These are phyloP conservation scores for Cerastoderma edule DNA, from an alignment of 2,888 invertebrate genomes.

Conservation along the genomic window DNA sequence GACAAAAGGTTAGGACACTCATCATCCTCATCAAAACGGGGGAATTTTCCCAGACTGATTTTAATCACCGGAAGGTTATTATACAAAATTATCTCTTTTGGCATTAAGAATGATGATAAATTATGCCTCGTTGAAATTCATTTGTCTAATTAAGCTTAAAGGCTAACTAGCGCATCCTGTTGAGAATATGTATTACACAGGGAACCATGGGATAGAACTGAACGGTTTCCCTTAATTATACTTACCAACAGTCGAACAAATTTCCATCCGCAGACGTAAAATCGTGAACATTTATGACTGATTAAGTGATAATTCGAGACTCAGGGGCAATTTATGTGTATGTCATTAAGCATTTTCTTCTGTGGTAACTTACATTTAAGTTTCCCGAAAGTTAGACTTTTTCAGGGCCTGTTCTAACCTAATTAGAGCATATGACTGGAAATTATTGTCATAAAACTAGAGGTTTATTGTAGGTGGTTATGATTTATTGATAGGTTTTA, in stretches of 20 bases:
- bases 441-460: too few species aligned
- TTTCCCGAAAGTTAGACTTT: too few species aligned
- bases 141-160: slow-evolving; percentile 57
- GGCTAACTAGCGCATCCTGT: slow-evolving; percentile 54
- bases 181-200: slow-evolving; percentile 30
- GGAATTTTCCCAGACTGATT: slow-evolving; percentile 53
- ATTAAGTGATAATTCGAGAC: slow-evolving; percentile 6
- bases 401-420: too few species aligned
- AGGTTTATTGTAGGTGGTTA: too few species aligned
- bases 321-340: too few species aligned
- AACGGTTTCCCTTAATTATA: neutral
- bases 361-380: too few species aligned
- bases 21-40: slow-evolving; percentile 4
- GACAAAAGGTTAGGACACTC: slow-evolving; percentile 22
- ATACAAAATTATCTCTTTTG: slow-evolving; percentile 57
- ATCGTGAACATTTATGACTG: neutral
- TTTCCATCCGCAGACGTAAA: neutral
- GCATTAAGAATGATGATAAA: slow-evolving; percentile 58
- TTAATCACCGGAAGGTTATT: slow-evolving; percentile 62
- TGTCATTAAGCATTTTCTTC: too few species aligned
- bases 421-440: too few species aligned
- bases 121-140: slow-evolving; percentile 55
- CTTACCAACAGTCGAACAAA: neutral
- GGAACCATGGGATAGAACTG: slow-evolving; percentile 15
- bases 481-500: too few species aligned